Evolutionary conservation across 2,113 vertebrate genomes (phyloP).

Genomic region (Dendropsophus ebraccatus): DNA sequence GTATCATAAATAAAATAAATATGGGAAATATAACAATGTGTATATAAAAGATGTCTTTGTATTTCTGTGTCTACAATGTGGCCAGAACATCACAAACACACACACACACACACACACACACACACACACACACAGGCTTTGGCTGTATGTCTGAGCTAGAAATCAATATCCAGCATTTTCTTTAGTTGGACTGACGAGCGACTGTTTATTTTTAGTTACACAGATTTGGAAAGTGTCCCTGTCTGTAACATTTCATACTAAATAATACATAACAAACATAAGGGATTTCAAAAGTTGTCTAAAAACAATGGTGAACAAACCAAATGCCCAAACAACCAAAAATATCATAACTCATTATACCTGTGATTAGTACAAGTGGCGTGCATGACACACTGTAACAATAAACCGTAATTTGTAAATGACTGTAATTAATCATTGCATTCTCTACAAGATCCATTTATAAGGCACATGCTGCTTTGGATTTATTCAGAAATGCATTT

Average conservation of each 20-base stretch:
- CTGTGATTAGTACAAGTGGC: constrained; percentile 34
- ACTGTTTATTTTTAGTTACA: constrained; percentile 32
- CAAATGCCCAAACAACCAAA: neutral
- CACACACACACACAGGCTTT: neutral
- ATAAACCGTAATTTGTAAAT: constrained; percentile 45
- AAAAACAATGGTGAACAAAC: neutral
- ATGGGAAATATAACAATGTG: too few relatives aligned
- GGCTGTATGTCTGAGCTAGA: neutral
- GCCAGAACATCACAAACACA: too few relatives aligned
- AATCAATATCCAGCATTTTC: constrained; percentile 25
- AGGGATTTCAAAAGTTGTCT: neutral
- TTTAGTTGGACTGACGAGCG: neutral
- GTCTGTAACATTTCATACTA: constrained; percentile 20
- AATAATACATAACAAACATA: neutral
- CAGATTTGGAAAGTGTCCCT: neutral
- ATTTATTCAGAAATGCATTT: constrained; percentile 11
- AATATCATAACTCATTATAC: constrained; percentile 21
- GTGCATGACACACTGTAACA: constrained; percentile 18
- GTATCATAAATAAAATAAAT: too few relatives aligned
- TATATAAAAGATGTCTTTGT: too few relatives aligned
- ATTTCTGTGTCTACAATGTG: too few relatives aligned
- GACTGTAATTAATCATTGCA: constrained; percentile 51
- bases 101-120: too few relatives aligned
- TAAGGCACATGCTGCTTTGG: constrained; percentile 1
- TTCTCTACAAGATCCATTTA: constrained; percentile 2